These are phyloP conservation scores for Porites divaricata DNA, from an alignment of 92 coral and sea anemone species.

Conservation along the genomic window DNA sequence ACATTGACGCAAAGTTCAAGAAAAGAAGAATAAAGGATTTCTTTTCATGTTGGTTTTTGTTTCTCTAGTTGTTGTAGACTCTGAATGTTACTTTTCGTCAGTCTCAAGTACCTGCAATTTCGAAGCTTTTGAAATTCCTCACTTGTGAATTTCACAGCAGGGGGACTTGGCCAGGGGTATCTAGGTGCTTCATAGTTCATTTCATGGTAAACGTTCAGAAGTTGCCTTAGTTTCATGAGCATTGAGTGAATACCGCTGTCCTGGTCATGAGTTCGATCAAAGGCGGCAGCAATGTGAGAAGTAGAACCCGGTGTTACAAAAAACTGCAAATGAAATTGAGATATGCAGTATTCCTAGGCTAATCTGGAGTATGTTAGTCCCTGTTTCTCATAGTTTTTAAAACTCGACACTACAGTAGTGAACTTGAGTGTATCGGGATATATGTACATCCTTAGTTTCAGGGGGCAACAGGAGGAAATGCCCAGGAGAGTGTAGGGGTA, in stretches of 20 bases:
- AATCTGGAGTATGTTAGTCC: too few species aligned
- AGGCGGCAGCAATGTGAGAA: slow-evolving; percentile 63
- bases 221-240: slow-evolving; percentile 69
- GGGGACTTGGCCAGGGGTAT: slow-evolving; percentile 89
- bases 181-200: slow-evolving; percentile 70
- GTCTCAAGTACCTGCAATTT: slow-evolving; percentile 67
- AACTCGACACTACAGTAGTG: too few species aligned
- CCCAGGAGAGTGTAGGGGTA: too few species aligned
- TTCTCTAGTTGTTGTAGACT: slow-evolving; percentile 28
- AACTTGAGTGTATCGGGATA: too few species aligned
- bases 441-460: too few species aligned
- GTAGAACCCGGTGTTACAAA: slow-evolving; percentile 36
- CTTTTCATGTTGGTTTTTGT: not conserved
- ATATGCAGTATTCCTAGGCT: too few species aligned
- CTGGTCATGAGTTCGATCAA: slow-evolving; percentile 64
- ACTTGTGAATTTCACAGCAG: slow-evolving; percentile 52
- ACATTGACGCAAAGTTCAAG: too few species aligned
- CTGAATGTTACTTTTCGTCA: slow-evolving; percentile 28
- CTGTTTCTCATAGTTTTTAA: too few species aligned
- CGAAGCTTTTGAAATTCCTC: slow-evolving; percentile 81
- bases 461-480: too few species aligned
- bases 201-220: slow-evolving; percentile 71
- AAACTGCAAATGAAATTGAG: slow-evolving; percentile 11
- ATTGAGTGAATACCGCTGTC: slow-evolving; percentile 59
- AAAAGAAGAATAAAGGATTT: too few species aligned